Percentiles rank a stretch among this genome's conserved stretches.
Conservation (phyloP, 2,797 vertebrate genomes). For the Trichosurus vulpecula region DNA sequence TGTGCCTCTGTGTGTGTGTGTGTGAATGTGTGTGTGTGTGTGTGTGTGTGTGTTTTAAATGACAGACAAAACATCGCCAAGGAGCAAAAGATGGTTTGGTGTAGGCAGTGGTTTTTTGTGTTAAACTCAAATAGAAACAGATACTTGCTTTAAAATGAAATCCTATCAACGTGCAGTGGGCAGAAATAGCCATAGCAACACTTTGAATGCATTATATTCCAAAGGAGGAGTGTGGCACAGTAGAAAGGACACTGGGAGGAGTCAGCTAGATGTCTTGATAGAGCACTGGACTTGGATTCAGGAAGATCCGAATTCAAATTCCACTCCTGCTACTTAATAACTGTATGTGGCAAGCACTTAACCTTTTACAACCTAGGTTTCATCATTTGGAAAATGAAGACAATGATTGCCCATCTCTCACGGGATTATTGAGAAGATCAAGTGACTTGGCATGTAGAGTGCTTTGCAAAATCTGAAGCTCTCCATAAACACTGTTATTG, state of each 20-base stretch:
- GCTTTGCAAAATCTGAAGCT: background rate
- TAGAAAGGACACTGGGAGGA: background rate
- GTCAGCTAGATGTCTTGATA: background rate
- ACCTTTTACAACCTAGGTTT: background rate
- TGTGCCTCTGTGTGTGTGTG: background rate
- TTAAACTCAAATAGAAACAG: background rate
- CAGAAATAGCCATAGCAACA: constrained; percentile 32
- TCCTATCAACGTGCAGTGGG: constrained; percentile 11
- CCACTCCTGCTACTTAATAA: background rate
- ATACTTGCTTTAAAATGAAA: background rate
- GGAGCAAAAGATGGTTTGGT: background rate
- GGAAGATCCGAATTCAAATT: background rate
- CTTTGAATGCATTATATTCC: background rate
- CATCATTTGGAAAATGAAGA: background rate
- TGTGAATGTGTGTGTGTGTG: background rate
- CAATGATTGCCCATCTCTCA: background rate
- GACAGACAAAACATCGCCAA: background rate
- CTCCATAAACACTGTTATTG: background rate
- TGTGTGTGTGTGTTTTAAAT: background rate
- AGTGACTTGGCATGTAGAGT: background rate
- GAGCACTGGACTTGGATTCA: background rate
- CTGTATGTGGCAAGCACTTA: background rate
- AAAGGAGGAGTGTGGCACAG: background rate
- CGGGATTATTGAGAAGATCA: background rate
- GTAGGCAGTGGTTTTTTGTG: background rate